Percentiles rank a stretch among this genome's conserved stretches.
These are phyloP conservation scores for Cepphus grylle DNA, from an alignment of 2,113 vertebrate species.

Conservation along the genomic window DNA sequence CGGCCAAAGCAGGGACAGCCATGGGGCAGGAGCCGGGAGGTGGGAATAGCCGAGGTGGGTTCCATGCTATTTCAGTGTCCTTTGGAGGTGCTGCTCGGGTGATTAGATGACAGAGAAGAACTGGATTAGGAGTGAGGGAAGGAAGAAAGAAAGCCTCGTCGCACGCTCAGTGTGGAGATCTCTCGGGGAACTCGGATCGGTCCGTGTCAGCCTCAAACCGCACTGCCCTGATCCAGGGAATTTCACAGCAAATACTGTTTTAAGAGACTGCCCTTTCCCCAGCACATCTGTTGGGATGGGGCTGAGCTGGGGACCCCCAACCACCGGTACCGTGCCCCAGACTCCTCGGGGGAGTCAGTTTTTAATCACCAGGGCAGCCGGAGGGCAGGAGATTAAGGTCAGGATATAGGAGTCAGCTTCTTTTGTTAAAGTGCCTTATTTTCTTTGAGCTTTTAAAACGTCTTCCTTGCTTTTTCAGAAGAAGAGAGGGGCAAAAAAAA, in stretches of 20 bases:
- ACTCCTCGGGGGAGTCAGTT: background rate
- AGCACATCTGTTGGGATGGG: background rate
- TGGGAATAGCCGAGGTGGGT: background rate
- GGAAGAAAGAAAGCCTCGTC: background rate
- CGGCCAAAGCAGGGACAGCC: background rate
- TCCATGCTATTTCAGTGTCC: background rate
- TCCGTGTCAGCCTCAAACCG: background rate
- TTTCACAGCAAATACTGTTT: background rate
- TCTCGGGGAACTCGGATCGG: accelerated
- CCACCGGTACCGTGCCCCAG: accelerated
- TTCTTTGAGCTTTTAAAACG: constrained; percentile 20
- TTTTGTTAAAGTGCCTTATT: constrained; percentile 64
- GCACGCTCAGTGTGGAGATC: background rate
- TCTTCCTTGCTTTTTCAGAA: background rate
- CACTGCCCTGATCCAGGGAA: background rate
- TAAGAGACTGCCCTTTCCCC: background rate
- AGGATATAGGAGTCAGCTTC: background rate
- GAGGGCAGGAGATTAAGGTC: background rate
- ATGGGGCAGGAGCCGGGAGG: background rate
- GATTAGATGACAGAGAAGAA: background rate
- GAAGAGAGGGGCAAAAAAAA: background rate
- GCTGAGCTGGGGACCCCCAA: background rate
- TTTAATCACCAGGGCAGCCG: background rate
- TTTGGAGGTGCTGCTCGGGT: background rate
- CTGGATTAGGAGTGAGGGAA: background rate